These are phyloP conservation scores for Scaptomyza caliginosa DNA, from an alignment of 2,888 invertebrate genomes.

Conservation along the genomic window DNA sequence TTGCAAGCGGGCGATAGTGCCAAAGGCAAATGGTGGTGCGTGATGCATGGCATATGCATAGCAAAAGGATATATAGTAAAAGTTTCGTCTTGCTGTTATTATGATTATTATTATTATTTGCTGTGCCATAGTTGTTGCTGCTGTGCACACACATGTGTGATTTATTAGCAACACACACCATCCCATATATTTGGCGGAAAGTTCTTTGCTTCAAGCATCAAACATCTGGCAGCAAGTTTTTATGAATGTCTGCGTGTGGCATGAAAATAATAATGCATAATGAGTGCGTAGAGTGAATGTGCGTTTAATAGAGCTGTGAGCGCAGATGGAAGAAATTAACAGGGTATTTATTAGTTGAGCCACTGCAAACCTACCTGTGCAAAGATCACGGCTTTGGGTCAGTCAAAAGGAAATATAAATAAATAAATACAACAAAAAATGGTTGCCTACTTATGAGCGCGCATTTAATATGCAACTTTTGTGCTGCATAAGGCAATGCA, in stretches of 20 bases:
- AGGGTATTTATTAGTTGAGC: slow-evolving; percentile 4
- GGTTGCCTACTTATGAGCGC: slow-evolving; percentile 61
- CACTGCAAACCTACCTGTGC: not conserved
- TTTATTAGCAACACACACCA: slow-evolving; percentile 66
- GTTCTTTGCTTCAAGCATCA: slow-evolving; percentile 47
- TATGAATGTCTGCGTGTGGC: slow-evolving; percentile 24
- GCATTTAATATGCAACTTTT: slow-evolving; percentile 49
- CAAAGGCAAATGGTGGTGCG: not conserved
- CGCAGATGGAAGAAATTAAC: not conserved
- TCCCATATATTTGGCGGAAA: slow-evolving; percentile 48
- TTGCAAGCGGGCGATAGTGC: slow-evolving; percentile 10
- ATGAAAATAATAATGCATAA: slow-evolving; percentile 61
- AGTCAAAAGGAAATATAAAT: slow-evolving; percentile 18
- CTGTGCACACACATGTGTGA: slow-evolving; percentile 53
- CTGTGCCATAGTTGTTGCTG: slow-evolving; percentile 21
- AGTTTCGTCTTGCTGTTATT: slow-evolving; percentile 45
- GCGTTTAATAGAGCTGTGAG: slow-evolving; percentile 42
- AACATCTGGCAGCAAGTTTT: slow-evolving; percentile 48
- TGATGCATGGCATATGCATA: slow-evolving; percentile 1
- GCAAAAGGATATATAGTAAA: slow-evolving; percentile 47
- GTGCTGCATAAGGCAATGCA: slow-evolving; percentile 17
- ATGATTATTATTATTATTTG: slow-evolving; percentile 27
- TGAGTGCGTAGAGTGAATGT: slow-evolving; percentile 51
- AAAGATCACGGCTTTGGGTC: slow-evolving; percentile 5
- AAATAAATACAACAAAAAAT: slow-evolving; percentile 38